These are phyloP conservation scores for Neopelma chrysocephalum DNA, from an alignment of 2,797 vertebrate species.

Conservation along the genomic window DNA sequence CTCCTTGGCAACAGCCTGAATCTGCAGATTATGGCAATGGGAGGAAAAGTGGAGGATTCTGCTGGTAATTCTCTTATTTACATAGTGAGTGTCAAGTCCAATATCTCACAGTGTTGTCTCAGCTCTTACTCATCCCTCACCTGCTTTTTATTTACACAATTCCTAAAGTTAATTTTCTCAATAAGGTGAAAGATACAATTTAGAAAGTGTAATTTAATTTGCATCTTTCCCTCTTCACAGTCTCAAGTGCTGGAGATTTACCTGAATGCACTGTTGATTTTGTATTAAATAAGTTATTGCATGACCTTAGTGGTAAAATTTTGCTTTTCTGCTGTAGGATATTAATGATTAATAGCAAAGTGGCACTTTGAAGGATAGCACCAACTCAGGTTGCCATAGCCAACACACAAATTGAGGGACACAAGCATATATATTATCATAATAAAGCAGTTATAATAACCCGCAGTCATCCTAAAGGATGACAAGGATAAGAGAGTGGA, in stretches of 20 bases:
- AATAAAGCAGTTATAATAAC: background rate
- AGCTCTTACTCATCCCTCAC: background rate
- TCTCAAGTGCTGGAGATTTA: background rate
- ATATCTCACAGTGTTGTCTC: background rate
- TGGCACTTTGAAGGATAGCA: background rate
- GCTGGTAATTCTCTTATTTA: background rate
- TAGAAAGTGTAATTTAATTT: background rate
- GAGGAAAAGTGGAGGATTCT: background rate
- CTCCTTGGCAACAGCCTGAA: background rate
- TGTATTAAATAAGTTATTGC: background rate
- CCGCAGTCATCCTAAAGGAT: background rate
- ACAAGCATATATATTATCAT: fast-evolving
- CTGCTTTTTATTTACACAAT: background rate
- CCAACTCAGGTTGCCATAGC: too few species aligned
- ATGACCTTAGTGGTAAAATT: background rate
- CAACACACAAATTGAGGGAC: background rate
- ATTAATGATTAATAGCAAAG: background rate
- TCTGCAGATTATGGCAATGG: background rate
- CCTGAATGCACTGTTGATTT: background rate
- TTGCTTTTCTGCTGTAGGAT: background rate
- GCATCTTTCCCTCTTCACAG: background rate
- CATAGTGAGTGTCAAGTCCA: background rate
- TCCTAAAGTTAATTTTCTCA: background rate
- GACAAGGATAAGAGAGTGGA: background rate
- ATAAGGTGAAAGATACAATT: background rate